Evolutionary conservation across 2,797 vertebrate species (phyloP).

Genomic region (Euthynnus affinis): DNA sequence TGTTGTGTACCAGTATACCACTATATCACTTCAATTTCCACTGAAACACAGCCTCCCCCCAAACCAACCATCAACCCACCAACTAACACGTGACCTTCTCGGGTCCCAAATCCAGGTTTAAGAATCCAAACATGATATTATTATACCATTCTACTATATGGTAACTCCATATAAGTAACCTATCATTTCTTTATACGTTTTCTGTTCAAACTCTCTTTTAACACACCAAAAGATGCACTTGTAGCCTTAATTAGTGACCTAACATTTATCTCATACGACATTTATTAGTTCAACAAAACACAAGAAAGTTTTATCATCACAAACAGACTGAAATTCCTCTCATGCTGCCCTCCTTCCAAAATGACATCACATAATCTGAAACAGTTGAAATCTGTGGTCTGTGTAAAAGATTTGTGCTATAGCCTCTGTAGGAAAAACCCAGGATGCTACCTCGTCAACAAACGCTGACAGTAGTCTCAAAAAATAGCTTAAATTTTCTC

Average conservation of each 20-base stretch:
- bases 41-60: slow-evolving; percentile 7
- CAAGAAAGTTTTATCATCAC: slow-evolving; percentile 47
- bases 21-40: slow-evolving; percentile 1
- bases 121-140: background rate
- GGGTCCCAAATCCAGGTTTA: background rate
- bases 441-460: slow-evolving; percentile 75
- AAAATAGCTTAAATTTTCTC: slow-evolving; percentile 86
- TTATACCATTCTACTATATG: background rate
- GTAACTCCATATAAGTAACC: background rate
- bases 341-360: slow-evolving; percentile 55
- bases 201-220: slow-evolving; percentile 30
- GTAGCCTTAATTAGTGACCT: slow-evolving; percentile 24
- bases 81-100: background rate
- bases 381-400: slow-evolving; percentile 74
- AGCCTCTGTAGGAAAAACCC: slow-evolving; percentile 84
- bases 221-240: slow-evolving; percentile 39
- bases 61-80: background rate
- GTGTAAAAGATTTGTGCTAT: slow-evolving; percentile 86
- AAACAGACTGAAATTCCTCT: slow-evolving; percentile 57
- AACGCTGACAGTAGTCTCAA: slow-evolving; percentile 80
- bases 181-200: background rate
- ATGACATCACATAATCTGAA: slow-evolving; percentile 86
- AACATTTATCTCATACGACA: slow-evolving; percentile 64
- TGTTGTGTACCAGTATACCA: background rate
- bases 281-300: slow-evolving; percentile 60